Evolutionary conservation across 2,888 invertebrate genomes (phyloP).

Genomic region (Cistogaster globosa): DNA sequence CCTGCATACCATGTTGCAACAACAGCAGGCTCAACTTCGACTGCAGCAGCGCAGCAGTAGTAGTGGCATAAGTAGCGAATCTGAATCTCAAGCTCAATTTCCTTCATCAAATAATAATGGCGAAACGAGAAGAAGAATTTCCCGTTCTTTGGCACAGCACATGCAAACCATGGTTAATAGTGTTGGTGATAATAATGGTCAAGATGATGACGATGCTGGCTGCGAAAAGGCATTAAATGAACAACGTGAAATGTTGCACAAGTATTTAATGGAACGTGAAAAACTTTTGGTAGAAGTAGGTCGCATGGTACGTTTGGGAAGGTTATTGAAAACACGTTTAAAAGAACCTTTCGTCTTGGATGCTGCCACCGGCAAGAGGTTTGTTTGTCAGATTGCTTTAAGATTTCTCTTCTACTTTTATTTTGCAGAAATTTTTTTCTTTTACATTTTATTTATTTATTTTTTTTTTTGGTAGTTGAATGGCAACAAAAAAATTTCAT

Average conservation of each 20-base stretch:
- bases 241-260: constrained; percentile 83
- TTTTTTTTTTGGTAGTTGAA: constrained; percentile 22
- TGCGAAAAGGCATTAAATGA: constrained; percentile 75
- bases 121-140: constrained; percentile 20
- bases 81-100: constrained; percentile 59
- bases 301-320: constrained; percentile 88
- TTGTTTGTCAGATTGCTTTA: constrained; percentile 63
- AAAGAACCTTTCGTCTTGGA: constrained; percentile 85
- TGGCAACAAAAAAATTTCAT: constrained; percentile 49
- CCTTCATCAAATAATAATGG: constrained; percentile 16
- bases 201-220: constrained; percentile 77
- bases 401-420: constrained; percentile 56
- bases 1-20: constrained; percentile 80
- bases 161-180: not conserved
- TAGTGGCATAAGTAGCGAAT: constrained; percentile 73
- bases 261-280: constrained; percentile 86
- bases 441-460: not conserved
- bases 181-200: constrained; percentile 57
- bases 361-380: constrained; percentile 81
- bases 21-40: constrained; percentile 75
- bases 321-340: constrained; percentile 86
- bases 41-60: constrained; percentile 76
- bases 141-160: constrained; percentile 1
- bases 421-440: constrained; percentile 8
- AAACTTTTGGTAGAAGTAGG: constrained; percentile 88